Conservation (phyloP, 37 sponge, comb jelly and placozoan genomes). For the Hormiphora californensis region DNA sequence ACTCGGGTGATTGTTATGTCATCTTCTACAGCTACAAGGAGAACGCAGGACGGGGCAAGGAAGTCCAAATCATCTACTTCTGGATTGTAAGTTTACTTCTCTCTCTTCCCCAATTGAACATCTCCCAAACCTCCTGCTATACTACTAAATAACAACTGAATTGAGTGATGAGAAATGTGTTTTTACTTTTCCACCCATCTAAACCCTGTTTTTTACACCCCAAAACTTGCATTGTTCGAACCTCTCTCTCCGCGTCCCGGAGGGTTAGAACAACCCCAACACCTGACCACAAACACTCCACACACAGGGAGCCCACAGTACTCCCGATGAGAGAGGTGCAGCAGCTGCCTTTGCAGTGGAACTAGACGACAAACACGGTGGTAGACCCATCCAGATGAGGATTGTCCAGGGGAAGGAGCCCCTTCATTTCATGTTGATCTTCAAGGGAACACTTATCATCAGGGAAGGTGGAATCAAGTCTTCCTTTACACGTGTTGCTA, state of each 20-base stretch:
- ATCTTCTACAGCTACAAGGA: conserved; percentile 69
- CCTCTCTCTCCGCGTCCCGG: no score
- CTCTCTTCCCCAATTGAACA: no score
- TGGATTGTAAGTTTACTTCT: conserved; percentile 47
- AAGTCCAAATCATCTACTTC: conserved; percentile 46
- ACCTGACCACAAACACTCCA: no score
- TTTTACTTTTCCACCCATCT: no score
- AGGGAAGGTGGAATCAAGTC: background rate
- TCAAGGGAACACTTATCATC: conserved; percentile 83
- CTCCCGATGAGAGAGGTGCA: conserved; percentile 74
- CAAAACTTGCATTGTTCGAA: no score
- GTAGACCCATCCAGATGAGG: conserved; percentile 73
- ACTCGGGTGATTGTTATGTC: conserved; percentile 84
- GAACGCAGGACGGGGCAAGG: conserved; percentile 31
- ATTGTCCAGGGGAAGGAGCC: conserved; percentile 63
- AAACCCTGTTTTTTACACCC: no score
- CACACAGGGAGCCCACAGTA: conserved; percentile 56
- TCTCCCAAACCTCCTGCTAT: no score
- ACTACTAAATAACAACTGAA: no score
- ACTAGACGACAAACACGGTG: conserved; percentile 82
- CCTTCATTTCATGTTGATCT: conserved; percentile 80
- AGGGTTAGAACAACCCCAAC: no score
- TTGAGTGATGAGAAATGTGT: no score
- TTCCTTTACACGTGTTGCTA: conserved; percentile 7
- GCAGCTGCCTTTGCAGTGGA: conserved; percentile 78